Conservation (phyloP, 1,140 invertebrate genomes). For the Periplaneta americana region DNA sequence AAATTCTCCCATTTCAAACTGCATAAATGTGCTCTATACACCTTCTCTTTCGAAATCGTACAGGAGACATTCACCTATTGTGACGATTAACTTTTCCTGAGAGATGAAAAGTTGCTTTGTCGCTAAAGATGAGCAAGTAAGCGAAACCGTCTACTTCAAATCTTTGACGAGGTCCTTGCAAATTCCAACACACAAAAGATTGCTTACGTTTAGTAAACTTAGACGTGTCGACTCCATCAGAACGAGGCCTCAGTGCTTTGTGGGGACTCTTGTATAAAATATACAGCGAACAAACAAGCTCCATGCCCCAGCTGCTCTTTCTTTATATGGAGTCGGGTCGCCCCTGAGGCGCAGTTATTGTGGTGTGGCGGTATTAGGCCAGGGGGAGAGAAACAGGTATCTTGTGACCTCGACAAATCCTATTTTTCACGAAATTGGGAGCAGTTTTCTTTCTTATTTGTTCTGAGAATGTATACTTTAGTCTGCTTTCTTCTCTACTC, state of each 20-base stretch:
- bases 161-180: too few relatives aligned
- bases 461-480: not conserved
- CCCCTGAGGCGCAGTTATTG: not conserved
- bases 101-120: too few relatives aligned
- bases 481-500: not conserved
- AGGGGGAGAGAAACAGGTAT: not conserved
- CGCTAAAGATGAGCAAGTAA: too few relatives aligned
- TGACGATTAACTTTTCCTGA: too few relatives aligned
- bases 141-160: too few relatives aligned
- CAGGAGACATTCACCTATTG: too few relatives aligned
- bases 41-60: too few relatives aligned
- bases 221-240: too few relatives aligned
- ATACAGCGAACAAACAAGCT: not conserved
- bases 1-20: too few relatives aligned
- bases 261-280: not conserved
- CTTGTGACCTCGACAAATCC: not conserved
- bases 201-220: too few relatives aligned
- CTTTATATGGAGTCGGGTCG: not conserved
- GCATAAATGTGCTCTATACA: too few relatives aligned
- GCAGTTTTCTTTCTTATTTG: not conserved
- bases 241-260: not conserved
- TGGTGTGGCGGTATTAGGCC: not conserved
- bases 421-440: not conserved
- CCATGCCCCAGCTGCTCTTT: not conserved
- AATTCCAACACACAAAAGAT: too few relatives aligned